These are phyloP conservation scores for Drosophila burlai DNA, from an alignment of 1,140 invertebrate genomes.

Conservation along the genomic window DNA sequence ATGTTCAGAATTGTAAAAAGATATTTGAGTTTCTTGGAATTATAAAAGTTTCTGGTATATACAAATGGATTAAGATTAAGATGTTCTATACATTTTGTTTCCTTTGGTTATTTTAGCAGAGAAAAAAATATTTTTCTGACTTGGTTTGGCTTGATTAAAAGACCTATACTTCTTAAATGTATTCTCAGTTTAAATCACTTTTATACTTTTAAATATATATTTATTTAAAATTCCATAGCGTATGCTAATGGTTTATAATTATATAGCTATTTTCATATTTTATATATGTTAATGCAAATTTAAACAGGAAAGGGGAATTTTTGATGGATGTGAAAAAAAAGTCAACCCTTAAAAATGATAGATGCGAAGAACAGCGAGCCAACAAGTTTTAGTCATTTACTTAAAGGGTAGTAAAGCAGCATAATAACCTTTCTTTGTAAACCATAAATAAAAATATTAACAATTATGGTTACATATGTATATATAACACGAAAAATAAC, in stretches of 20 bases:
- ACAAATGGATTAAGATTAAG: too few species aligned
- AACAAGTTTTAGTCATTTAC: neutral
- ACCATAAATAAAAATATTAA: neutral
- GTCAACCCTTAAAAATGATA: slow-evolving; percentile 28
- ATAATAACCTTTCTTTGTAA: neutral
- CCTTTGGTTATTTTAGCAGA: neutral
- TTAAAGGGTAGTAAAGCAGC: slow-evolving; percentile 2
- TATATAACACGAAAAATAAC: too few species aligned
- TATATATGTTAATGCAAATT: slow-evolving; percentile 21
- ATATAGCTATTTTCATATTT: slow-evolving; percentile 1
- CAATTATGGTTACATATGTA: neutral
- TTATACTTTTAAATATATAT: neutral
- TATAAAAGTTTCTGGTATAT: neutral
- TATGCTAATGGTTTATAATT: neutral
- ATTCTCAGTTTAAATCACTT: neutral
- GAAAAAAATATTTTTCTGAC: neutral
- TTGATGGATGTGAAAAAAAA: slow-evolving; percentile 54
- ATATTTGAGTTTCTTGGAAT: neutral
- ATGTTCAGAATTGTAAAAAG: neutral
- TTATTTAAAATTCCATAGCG: neutral
- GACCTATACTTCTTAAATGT: too few species aligned
- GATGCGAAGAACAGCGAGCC: slow-evolving; percentile 12
- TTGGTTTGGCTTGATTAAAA: neutral
- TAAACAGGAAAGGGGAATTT: slow-evolving; percentile 35
- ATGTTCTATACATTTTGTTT: neutral